Evolutionary conservation across 2,888 invertebrate genomes (phyloP).

Genomic region (Cecidostiba fungosa): DNA sequence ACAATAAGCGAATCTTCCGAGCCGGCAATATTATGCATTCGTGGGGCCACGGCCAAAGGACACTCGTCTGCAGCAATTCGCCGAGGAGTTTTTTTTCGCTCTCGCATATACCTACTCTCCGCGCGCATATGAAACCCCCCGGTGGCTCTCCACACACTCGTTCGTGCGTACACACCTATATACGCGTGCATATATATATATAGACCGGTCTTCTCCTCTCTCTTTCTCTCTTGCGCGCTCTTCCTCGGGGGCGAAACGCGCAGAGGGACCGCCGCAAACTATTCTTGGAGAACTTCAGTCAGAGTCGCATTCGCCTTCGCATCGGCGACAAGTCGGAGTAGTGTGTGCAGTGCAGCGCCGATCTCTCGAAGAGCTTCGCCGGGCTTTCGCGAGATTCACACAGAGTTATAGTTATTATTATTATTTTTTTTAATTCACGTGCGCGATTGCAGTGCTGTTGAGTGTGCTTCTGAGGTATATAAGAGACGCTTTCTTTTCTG

Average conservation of each 20-base stretch:
- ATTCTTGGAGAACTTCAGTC: constrained; percentile 79
- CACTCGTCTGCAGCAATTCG: neutral
- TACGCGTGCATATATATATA: constrained; percentile 68
- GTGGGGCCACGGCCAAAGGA: constrained; percentile 8
- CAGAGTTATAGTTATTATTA: neutral
- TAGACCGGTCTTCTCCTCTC: constrained; percentile 64
- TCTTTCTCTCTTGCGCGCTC: constrained; percentile 61
- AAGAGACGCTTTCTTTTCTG: no score
- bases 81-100: neutral
- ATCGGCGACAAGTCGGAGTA: constrained; percentile 66
- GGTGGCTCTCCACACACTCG: constrained; percentile 1
- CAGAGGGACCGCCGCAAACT: constrained; percentile 72
- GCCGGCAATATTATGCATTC: neutral
- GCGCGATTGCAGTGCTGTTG: neutral
- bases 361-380: constrained; percentile 21
- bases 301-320: constrained; percentile 75
- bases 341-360: constrained; percentile 17
- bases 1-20: neutral
- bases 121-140: constrained; percentile 11
- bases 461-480: constrained; percentile 34
- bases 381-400: constrained; percentile 3
- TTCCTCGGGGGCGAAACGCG: constrained; percentile 70
- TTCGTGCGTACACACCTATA: constrained; percentile 21
- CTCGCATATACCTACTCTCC: neutral
- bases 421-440: neutral